These are phyloP conservation scores for Brachynemurus nebulosus DNA, from an alignment of 2,888 invertebrate genomes.

Conservation along the genomic window DNA sequence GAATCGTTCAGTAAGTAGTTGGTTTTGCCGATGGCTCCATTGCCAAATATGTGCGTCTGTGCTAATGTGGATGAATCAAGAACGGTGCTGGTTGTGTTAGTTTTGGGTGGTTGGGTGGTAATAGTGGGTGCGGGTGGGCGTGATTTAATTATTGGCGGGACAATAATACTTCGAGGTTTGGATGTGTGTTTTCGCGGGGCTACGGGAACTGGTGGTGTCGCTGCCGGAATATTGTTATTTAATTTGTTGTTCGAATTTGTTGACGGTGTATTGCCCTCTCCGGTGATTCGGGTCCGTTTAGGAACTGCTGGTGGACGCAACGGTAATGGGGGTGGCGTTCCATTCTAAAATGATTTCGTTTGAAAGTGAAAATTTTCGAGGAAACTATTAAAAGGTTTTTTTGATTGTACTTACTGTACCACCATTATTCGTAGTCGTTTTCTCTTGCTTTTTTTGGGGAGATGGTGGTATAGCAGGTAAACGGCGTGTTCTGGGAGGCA, in stretches of 20 bases:
- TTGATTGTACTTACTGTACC: no score
- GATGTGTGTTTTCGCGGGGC: background rate
- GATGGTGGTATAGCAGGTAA: no score
- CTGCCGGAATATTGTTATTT: background rate
- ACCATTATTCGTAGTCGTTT: no score
- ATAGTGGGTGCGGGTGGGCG: background rate
- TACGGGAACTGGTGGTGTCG: constrained; percentile 22
- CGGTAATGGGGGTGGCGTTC: constrained; percentile 33
- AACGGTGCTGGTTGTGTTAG: background rate
- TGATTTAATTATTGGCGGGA: background rate
- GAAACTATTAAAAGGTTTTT: no score
- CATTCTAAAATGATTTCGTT: no score
- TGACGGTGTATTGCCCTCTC: no score
- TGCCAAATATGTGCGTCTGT: background rate
- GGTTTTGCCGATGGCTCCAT: no score
- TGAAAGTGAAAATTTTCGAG: no score
- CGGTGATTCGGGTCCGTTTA: constrained; percentile 27
- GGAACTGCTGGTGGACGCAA: constrained; percentile 36
- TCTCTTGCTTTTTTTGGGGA: no score
- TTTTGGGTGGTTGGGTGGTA: background rate
- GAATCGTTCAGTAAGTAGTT: no score
- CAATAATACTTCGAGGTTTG: background rate
- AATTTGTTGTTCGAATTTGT: constrained; percentile 26
- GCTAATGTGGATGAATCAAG: background rate
- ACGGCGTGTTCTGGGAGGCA: no score